phyloP scores from a whole-genome alignment of 1,140 invertebrate species.

The Drosophila kurseongensis region DNA sequence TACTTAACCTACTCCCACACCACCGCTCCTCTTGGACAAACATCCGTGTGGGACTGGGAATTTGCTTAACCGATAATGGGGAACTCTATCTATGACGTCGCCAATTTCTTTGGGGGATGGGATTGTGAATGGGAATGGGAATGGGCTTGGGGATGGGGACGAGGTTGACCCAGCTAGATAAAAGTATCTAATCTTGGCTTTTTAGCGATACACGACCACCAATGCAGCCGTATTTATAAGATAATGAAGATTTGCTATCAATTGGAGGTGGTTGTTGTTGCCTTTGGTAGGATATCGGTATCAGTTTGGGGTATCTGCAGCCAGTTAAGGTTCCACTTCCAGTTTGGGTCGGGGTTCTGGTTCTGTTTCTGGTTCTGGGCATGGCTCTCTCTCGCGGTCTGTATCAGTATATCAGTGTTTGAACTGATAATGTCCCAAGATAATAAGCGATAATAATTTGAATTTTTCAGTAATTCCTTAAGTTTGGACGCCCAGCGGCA shows the following conservation, averaged over 20 bases:
- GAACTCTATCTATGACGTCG: constrained; percentile 60
- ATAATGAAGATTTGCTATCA: constrained; percentile 85
- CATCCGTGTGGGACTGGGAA: constrained; percentile 22
- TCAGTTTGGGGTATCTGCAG: constrained; percentile 76
- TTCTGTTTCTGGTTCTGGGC: constrained; percentile 6
- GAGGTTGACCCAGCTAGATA: constrained; percentile 83
- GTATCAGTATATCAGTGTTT: constrained; percentile 84
- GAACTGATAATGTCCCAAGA: constrained; percentile 85
- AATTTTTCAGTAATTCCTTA: constrained; percentile 84
- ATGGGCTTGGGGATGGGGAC: background rate
- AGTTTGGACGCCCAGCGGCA: constrained; percentile 75
- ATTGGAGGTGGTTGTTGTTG: constrained; percentile 52
- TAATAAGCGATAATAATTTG: constrained; percentile 85
- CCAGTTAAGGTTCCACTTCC: constrained; percentile 25
- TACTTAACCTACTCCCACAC: constrained; percentile 19
- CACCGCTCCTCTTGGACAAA: constrained; percentile 12
- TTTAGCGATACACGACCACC: constrained; percentile 70
- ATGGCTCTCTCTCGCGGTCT: constrained; percentile 43
- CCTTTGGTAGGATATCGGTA: constrained; percentile 63
- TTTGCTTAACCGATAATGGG: constrained; percentile 76
- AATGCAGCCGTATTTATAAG: constrained; percentile 78
- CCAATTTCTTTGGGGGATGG: constrained; percentile 58
- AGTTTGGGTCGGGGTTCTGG: constrained; percentile 21
- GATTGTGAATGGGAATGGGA: background rate
- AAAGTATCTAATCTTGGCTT: constrained; percentile 84